These are phyloP conservation scores for Blera fallax DNA, from an alignment of 2,888 invertebrate genomes.

Conservation along the genomic window DNA sequence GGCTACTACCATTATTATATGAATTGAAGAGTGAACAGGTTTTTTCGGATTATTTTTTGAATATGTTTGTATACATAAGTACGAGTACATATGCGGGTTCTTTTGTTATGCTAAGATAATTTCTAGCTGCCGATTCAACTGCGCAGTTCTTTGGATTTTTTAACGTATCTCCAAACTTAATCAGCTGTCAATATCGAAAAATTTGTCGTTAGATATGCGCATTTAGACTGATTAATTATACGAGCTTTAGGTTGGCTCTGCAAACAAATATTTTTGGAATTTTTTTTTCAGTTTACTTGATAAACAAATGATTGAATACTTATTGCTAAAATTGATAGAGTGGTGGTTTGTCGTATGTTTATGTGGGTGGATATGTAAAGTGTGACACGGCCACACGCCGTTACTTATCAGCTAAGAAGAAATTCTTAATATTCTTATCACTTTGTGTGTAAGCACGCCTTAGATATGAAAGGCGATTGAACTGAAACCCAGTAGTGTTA, in stretches of 20 bases:
- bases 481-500: too few species aligned
- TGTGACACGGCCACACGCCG: background rate
- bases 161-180: conserved; percentile 1
- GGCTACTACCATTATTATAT: background rate
- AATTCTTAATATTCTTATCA: background rate
- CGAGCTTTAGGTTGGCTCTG: background rate
- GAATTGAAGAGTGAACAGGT: background rate
- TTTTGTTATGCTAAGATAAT: background rate
- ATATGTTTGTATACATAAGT: too few species aligned
- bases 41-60: background rate
- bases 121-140: background rate
- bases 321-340: background rate
- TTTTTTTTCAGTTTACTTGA: background rate
- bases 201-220: conserved; percentile 4
- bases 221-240: conserved; percentile 23
- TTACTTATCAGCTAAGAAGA: background rate
- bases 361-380: background rate
- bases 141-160: conserved; percentile 1
- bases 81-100: background rate
- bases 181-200: conserved; percentile 1
- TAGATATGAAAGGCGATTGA: too few species aligned
- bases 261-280: background rate
- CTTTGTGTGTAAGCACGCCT: too few species aligned
- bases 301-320: background rate
- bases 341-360: background rate